A percentile compares a stretch with the other conserved stretches of the same genome.
phyloP scores from a whole-genome alignment of 2,113 vertebrate species.

The Hyperoodon ampullatus region DNA sequence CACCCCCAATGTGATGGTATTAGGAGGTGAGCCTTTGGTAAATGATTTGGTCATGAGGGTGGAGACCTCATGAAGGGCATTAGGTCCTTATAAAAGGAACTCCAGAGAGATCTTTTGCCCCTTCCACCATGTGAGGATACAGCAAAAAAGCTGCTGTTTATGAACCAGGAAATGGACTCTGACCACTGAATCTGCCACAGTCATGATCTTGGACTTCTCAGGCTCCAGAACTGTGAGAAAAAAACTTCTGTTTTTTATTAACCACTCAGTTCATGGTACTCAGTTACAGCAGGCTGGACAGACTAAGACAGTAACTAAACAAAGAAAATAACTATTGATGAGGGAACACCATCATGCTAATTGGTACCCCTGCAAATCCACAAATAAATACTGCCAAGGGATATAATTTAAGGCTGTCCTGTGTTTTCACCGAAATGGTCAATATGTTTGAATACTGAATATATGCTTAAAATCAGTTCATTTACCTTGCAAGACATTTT shows the following conservation, averaged over 20 bases:
- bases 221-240: neutral
- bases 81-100: neutral
- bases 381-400: neutral
- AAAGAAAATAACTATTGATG: neutral
- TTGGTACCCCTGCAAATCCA: neutral
- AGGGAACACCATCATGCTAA: neutral
- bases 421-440: neutral
- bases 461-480: neutral
- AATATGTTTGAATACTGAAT: neutral
- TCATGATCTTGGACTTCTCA: neutral
- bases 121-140: neutral
- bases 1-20: neutral
- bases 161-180: neutral
- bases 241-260: neutral
- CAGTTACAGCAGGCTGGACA: neutral
- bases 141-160: neutral
- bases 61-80: neutral
- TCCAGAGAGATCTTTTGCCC: neutral
- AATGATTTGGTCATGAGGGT: neutral
- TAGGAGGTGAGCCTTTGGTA: neutral
- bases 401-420: neutral
- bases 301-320: neutral
- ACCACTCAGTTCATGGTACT: neutral
- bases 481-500: neutral
- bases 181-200: neutral